Conservation (phyloP, 2,888 invertebrate species). For the Desoria tigrina region DNA sequence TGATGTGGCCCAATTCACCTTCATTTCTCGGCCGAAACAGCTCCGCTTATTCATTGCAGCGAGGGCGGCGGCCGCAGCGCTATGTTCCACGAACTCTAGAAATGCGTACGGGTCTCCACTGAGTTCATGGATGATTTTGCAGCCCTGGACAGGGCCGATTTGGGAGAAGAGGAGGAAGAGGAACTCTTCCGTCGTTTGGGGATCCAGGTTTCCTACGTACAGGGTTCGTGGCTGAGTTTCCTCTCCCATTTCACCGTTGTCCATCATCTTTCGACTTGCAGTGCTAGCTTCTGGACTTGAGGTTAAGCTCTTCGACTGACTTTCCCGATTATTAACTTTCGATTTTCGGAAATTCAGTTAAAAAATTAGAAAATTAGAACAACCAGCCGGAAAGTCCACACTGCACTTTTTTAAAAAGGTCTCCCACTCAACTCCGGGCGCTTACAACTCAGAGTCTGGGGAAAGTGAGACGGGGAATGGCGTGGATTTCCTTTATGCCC, state of each 20-base stretch:
- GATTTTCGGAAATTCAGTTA: too few relatives aligned
- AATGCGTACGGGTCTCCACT: constrained; percentile 99
- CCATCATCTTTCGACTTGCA: constrained; percentile 6
- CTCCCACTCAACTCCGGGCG: background rate
- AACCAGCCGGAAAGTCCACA: constrained; percentile 5
- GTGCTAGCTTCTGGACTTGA: too few relatives aligned
- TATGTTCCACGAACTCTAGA: constrained; percentile 94
- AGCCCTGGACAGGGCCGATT: constrained; percentile 95
- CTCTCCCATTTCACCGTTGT: constrained; percentile 1
- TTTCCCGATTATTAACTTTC: too few relatives aligned
- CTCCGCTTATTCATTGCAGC: constrained; percentile 23
- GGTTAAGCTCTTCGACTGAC: too few relatives aligned
- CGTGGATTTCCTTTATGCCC: too few relatives aligned
- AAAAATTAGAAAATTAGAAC: background rate
- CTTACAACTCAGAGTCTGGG: background rate
- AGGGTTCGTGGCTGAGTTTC: constrained; percentile 18
- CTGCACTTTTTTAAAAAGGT: background rate
- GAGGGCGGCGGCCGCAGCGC: constrained; percentile 66
- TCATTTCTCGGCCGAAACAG: constrained; percentile 26
- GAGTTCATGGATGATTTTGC: constrained; percentile 97
- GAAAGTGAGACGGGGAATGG: background rate
- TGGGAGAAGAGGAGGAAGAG: constrained; percentile 92
- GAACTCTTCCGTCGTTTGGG: constrained; percentile 88
- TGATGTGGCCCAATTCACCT: constrained; percentile 24
- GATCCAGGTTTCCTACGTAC: constrained; percentile 97